A percentile compares a stretch with the other conserved stretches of the same genome.
phyloP scores from a whole-genome alignment of 2,797 vertebrate species.

The Gymnothorax reevesii region DNA sequence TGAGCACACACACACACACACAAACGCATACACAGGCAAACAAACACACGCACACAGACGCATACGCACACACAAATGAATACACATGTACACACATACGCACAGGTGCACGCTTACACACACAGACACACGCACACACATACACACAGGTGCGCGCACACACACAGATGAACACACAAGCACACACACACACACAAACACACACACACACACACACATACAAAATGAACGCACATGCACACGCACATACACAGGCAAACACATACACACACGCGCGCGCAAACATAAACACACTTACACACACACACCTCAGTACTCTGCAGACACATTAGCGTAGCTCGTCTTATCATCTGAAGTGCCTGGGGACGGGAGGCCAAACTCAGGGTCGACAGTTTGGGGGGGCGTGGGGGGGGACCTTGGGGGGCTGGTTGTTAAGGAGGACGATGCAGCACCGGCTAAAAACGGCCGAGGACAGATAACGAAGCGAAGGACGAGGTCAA shows the following conservation, averaged over 20 bases:
- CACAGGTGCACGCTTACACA: neutral
- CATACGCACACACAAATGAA: neutral
- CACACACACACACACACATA: neutral
- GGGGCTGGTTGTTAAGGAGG: neutral
- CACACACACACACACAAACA: neutral
- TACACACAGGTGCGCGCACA: neutral
- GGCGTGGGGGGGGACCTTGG: neutral
- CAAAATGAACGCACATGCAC: neutral
- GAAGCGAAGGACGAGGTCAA: slow-evolving; percentile 48
- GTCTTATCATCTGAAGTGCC: neutral
- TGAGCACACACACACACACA: neutral
- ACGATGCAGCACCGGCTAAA: neutral
- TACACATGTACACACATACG: neutral
- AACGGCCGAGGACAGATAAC: slow-evolving; percentile 16
- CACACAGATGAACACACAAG: neutral
- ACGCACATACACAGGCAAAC: neutral
- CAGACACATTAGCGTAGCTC: neutral
- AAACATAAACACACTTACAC: too few relatives aligned
- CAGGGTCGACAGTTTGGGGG: neutral
- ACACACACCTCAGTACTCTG: neutral
- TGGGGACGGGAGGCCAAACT: neutral
- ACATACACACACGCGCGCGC: too few relatives aligned
- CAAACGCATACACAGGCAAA: too few relatives aligned
- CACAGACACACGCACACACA: neutral
- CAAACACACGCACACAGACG: neutral